phyloP scores from a whole-genome alignment of 2,888 invertebrate species.

The Metalampra italica region DNA sequence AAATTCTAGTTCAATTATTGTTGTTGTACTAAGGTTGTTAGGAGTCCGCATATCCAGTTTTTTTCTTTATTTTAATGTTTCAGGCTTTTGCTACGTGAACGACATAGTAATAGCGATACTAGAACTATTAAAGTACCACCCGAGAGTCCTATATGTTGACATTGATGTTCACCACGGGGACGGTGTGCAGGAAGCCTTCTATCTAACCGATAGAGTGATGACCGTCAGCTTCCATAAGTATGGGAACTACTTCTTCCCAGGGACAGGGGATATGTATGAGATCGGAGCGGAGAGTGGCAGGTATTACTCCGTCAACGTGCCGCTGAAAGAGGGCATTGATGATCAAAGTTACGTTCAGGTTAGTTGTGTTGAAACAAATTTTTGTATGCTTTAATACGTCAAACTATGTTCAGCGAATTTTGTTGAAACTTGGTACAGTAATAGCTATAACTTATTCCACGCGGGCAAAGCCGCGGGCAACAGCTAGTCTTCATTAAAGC shows the following conservation, averaged over 20 bases:
- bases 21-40: too few species aligned
- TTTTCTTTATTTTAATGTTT: slow-evolving; percentile 15
- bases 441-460: too few species aligned
- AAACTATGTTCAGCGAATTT: too few species aligned
- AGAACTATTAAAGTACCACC: slow-evolving; percentile 95
- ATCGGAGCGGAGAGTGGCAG: slow-evolving; percentile 96
- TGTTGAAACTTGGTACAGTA: too few species aligned
- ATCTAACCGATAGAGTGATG: slow-evolving; percentile 98
- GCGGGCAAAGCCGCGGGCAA: too few species aligned
- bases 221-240: slow-evolving; percentile 99
- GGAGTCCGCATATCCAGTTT: too few species aligned
- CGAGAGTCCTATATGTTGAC: slow-evolving; percentile 97
- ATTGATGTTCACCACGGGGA: slow-evolving; percentile 99
- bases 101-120: slow-evolving; percentile 98
- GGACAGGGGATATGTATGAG: slow-evolving; percentile 99
- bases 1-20: too few species aligned
- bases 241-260: slow-evolving; percentile 98
- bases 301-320: slow-evolving; percentile 99
- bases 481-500: too few species aligned
- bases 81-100: slow-evolving; percentile 98
- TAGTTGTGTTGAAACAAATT: slow-evolving; percentile 8
- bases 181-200: slow-evolving; percentile 98
- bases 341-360: slow-evolving; percentile 93
- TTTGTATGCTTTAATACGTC: too few species aligned
- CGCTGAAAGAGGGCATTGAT: slow-evolving; percentile 98